phyloP scores from a whole-genome alignment of 1,140 invertebrate genomes.

The Drosophila pseudoananassae region DNA sequence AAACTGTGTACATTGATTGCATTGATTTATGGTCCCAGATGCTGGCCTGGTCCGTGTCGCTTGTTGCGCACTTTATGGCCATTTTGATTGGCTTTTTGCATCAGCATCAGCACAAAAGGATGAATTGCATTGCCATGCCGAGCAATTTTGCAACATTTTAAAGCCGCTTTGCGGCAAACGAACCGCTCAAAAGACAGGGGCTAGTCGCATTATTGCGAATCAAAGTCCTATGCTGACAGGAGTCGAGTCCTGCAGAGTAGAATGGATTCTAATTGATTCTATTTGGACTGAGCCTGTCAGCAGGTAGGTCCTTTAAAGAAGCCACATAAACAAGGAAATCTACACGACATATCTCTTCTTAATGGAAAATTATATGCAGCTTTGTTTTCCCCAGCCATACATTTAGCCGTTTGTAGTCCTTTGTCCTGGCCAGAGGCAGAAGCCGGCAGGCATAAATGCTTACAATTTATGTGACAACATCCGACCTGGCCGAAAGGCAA shows the following conservation, averaged over 20 bases:
- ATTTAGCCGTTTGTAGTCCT: conserved; percentile 20
- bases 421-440: conserved; percentile 21
- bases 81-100: conserved; percentile 41
- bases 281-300: conserved; percentile 8
- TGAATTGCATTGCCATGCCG: conserved; percentile 16
- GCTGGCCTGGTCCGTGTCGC: conserved; percentile 34
- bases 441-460: conserved; percentile 36
- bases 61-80: conserved; percentile 59
- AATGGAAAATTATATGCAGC: conserved; percentile 37
- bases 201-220: conserved; percentile 35
- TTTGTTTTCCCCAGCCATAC: conserved; percentile 30
- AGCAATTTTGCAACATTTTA: conserved; percentile 45
- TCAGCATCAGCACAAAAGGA: conserved; percentile 32
- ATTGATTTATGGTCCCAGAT: conserved; percentile 57
- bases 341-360: conserved; percentile 15
- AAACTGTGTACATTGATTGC: conserved; percentile 42
- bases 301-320: conserved; percentile 5
- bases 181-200: conserved; percentile 1
- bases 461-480: conserved; percentile 50
- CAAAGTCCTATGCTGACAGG: conserved; percentile 31
- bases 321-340: conserved; percentile 22
- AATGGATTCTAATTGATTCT: background rate
- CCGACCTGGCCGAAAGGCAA: conserved; percentile 25
- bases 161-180: conserved; percentile 30
- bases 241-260: background rate